phyloP scores from a whole-genome alignment of 2,888 invertebrate species.

The Drosophila leonis region DNA sequence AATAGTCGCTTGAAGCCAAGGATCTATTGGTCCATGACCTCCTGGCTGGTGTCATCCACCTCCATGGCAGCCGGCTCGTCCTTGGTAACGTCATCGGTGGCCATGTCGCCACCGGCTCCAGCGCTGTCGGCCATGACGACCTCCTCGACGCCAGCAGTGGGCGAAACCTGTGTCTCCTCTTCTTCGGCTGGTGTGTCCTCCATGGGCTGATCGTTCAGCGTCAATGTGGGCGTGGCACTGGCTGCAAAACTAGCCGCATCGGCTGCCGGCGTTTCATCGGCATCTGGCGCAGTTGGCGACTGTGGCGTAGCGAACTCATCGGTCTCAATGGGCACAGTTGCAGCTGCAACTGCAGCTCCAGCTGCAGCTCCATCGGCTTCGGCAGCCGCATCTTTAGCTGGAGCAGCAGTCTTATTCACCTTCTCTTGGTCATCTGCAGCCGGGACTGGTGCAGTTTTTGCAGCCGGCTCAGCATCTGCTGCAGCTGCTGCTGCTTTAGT shows the following conservation, averaged over 20 bases:
- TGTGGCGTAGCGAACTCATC: conserved; percentile 42
- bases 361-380: not conserved
- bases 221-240: conserved; percentile 61
- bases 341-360: not conserved
- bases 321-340: conserved; percentile 33
- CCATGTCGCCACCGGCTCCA: conserved; percentile 76
- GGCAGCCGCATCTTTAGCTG: not conserved
- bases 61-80: conserved; percentile 85
- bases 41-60: conserved; percentile 85
- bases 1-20: conserved; percentile 23
- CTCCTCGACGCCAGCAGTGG: conserved; percentile 75
- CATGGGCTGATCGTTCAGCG: conserved; percentile 78
- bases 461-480: conserved; percentile 17
- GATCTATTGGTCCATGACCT: conserved; percentile 85
- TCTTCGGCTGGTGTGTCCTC: conserved; percentile 82
- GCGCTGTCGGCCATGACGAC: conserved; percentile 81
- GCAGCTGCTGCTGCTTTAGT: conserved; percentile 23
- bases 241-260: conserved; percentile 17
- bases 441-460: conserved; percentile 9
- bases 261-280: not conserved
- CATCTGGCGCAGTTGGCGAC: conserved; percentile 14
- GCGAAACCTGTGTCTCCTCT: conserved; percentile 56
- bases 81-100: conserved; percentile 81
- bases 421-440: conserved; percentile 27
- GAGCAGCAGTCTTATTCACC: conserved; percentile 16